Evolutionary conservation across 2,888 invertebrate genomes (phyloP).

Genomic region (Yponomeuta plumbellus): DNA sequence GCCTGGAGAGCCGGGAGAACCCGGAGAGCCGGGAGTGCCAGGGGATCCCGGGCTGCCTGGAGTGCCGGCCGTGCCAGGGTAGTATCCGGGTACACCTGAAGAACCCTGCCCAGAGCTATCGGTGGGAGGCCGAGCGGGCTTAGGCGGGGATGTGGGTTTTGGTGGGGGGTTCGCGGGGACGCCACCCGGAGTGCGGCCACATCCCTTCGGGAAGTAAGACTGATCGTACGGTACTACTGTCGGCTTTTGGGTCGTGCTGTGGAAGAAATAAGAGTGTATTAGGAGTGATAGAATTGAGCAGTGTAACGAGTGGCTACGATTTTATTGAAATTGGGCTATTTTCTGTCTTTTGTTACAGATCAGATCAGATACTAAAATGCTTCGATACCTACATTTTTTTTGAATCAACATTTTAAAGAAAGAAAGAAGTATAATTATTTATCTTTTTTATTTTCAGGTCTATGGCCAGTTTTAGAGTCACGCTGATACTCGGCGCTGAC

Average conservation of each 20-base stretch:
- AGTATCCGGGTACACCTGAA: constrained; percentile 21
- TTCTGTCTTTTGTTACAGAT: too few relatives aligned
- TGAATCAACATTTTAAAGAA: too few relatives aligned
- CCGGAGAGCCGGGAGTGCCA: constrained; percentile 30
- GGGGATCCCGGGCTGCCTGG: constrained; percentile 26
- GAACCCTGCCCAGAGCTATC: constrained; percentile 49
- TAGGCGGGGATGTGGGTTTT: constrained; percentile 35
- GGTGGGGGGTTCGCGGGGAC: constrained; percentile 54
- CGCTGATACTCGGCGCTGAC: too few relatives aligned
- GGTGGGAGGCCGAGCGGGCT: constrained; percentile 42
- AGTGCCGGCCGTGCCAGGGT: constrained; percentile 34
- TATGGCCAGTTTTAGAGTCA: too few relatives aligned
- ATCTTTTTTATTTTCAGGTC: too few relatives aligned
- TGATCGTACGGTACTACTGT: constrained; percentile 80
- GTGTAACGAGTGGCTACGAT: too few relatives aligned
- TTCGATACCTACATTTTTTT: too few relatives aligned
- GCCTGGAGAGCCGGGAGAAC: constrained; percentile 37
- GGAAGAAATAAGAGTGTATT: not conserved
- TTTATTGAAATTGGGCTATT: too few relatives aligned
- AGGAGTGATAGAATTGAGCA: too few relatives aligned
- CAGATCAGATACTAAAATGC: too few relatives aligned
- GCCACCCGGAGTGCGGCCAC: constrained; percentile 76
- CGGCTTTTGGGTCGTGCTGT: constrained; percentile 27
- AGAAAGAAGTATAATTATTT: too few relatives aligned
- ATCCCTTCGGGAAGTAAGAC: constrained; percentile 84